Evolutionary conservation across 2,113 vertebrate species (phyloP), one percentile per base, ranked within the genome.

Genomic region (Thymallus thymallus): DNA sequence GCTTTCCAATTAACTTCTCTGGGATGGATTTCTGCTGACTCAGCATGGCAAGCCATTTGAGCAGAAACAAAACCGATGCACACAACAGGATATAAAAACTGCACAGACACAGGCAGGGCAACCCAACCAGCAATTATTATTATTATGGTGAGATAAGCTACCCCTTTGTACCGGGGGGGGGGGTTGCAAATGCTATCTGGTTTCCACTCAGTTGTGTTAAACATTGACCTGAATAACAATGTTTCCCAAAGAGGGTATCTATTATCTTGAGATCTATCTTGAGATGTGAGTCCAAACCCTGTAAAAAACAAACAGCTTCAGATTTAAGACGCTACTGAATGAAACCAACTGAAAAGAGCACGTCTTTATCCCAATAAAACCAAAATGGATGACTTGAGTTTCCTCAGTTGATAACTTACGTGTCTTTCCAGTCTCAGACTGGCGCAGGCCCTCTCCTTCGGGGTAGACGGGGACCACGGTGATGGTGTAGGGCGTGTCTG

Each of bases 381-480:
- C 6, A 41, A 62, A 9, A 62, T 10, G 7, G 35, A 41, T 10
- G 2, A 41, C 35, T 41, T 41, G 35, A 41, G 35, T 0, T 41
- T 7, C 9, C 35, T 10, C 16, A 51, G 16, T 51, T 18, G 48
- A 51, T 4, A 1, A 94, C 97, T 95, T 87, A 99, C 98, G 91
- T 14, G 98, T 99, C 80, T 90, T 96, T 76, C 93, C 98, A 0
- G 81, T 93, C 56, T 95, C 96, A 2, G 96, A 92, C 63, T 90
- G 92, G 4, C 95, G 95, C 6, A 94, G 95, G 7, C 96, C 98
- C 63, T 98, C 97, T 4, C 98, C 96, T 72, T 97, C 95, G 0
- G 95, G 85, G 79, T 95, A 99, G 69, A 95, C 94, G 0, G 98
- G 98, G 24, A 97, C 94, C 76, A 99, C 95, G 0, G 96, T 95